Evolutionary conservation across 64 coral and sea anemone species (phyloP).

Genomic region (Actinia equina): DNA sequence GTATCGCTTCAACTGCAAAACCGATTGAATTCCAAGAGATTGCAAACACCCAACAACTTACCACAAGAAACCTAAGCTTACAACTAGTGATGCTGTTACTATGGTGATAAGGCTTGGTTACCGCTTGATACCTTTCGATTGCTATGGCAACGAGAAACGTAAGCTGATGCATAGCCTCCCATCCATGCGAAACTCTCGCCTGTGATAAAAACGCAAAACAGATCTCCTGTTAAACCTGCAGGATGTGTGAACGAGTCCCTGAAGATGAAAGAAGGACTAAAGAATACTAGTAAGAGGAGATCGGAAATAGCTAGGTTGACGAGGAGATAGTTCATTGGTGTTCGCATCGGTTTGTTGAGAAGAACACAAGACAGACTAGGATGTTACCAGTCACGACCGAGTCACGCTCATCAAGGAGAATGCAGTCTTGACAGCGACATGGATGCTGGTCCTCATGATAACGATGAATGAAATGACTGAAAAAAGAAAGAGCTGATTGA

Average conservation of each 20-base stretch:
- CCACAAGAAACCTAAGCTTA: slow-evolving; percentile 39
- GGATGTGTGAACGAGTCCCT: slow-evolving; percentile 31
- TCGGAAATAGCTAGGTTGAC: slow-evolving; percentile 50
- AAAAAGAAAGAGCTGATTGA: too few relatives aligned
- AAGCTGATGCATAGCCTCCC: slow-evolving; percentile 38
- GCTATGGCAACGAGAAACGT: slow-evolving; percentile 45
- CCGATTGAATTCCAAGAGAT: slow-evolving; percentile 40
- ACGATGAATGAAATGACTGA: too few relatives aligned
- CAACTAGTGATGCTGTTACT: slow-evolving; percentile 17
- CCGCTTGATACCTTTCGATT: slow-evolving; percentile 47
- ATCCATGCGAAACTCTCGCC: slow-evolving; percentile 50
- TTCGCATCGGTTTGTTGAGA: slow-evolving; percentile 27
- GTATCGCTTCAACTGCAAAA: slow-evolving; percentile 37
- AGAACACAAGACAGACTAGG: neutral
- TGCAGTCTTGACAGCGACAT: neutral
- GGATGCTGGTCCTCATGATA: too few relatives aligned
- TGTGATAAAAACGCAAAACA: slow-evolving; percentile 28
- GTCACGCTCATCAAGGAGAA: slow-evolving; percentile 26
- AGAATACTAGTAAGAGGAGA: slow-evolving; percentile 44
- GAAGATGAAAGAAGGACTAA: slow-evolving; percentile 51
- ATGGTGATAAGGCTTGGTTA: slow-evolving; percentile 9
- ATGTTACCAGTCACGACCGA: too few relatives aligned
- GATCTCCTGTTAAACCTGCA: slow-evolving; percentile 16
- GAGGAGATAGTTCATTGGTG: slow-evolving; percentile 55
- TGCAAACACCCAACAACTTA: slow-evolving; percentile 44